Percentiles rank a stretch among this genome's conserved stretches.
Evolutionary conservation across 2,113 vertebrate genomes (phyloP).

Genomic region (Saimiri boliviensis): DNA sequence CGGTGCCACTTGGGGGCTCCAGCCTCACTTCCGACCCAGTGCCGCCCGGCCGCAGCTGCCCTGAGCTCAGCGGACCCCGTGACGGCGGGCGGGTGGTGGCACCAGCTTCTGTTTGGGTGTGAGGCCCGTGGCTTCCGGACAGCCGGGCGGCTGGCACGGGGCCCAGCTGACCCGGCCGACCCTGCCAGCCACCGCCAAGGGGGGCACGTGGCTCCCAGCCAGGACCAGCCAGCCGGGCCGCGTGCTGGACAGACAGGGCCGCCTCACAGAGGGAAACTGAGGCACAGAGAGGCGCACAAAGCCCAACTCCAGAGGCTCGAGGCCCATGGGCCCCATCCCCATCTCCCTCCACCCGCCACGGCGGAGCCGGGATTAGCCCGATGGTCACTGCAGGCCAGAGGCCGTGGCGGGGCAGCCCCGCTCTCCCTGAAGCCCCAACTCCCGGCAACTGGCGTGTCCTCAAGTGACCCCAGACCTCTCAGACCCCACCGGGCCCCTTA

Average conservation of each 20-base stretch:
- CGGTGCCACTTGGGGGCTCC: not conserved
- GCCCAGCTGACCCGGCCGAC: conserved; percentile 51
- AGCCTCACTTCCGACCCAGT: not conserved
- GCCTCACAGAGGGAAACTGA: not conserved
- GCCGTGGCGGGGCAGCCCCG: not conserved
- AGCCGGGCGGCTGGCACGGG: conserved; percentile 44
- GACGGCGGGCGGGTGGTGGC: conserved; percentile 69
- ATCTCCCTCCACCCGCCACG: not conserved
- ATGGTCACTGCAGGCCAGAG: rapidly evolving
- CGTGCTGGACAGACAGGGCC: not conserved
- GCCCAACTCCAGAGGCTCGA: too few relatives aligned
- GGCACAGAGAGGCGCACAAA: not conserved
- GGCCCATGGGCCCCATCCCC: rapidly evolving
- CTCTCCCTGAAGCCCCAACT: not conserved
- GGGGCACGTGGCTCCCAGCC: not conserved
- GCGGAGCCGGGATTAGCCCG: rapidly evolving
- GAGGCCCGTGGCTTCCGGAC: conserved; percentile 50
- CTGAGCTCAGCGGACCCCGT: conserved; percentile 77
- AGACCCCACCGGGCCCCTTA: not conserved
- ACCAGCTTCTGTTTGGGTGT: conserved; percentile 74
- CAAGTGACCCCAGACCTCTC: not conserved
- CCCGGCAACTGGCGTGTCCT: too few relatives aligned
- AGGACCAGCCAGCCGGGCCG: not conserved
- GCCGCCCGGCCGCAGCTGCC: conserved; percentile 53
- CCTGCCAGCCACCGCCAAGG: conserved; percentile 1